phyloP scores from a whole-genome alignment of 2,113 vertebrate species.

The Cyrtonyx montezumae region DNA sequence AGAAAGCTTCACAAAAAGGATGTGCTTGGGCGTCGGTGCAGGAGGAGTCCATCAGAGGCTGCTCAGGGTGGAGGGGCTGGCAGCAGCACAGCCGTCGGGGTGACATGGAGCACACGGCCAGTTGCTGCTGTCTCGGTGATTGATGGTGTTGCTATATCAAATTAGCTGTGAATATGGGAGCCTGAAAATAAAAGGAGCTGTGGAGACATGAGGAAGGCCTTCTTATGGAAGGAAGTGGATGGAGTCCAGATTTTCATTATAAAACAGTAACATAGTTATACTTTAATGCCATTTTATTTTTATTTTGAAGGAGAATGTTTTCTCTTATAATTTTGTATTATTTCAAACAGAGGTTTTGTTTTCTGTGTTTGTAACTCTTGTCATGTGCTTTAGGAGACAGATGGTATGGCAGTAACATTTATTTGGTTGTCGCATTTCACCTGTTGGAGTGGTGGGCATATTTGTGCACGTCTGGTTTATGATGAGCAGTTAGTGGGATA shows the following conservation, averaged over 20 bases:
- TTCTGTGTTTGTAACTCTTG: constrained; percentile 13
- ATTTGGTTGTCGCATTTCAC: constrained; percentile 61
- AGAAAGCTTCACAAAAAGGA: constrained; percentile 15
- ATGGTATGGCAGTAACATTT: constrained; percentile 31
- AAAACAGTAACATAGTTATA: constrained; percentile 45
- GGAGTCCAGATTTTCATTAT: constrained; percentile 62
- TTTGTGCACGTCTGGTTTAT: constrained; percentile 54
- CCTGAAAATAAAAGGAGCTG: constrained; percentile 66
- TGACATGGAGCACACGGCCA: constrained; percentile 37
- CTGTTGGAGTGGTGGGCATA: constrained; percentile 57
- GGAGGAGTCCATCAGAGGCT: neutral
- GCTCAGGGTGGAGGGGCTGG: neutral
- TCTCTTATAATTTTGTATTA: constrained; percentile 30
- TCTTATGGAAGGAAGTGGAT: constrained; percentile 53
- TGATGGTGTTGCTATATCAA: constrained; percentile 80
- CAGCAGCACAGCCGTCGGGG: neutral
- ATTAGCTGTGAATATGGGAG: constrained; percentile 78
- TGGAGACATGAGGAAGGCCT: constrained; percentile 47
- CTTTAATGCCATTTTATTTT: constrained; percentile 63
- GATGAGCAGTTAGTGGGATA: constrained; percentile 72
- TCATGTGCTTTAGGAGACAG: constrained; percentile 18
- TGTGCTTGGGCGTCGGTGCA: neutral
- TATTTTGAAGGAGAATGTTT: constrained; percentile 52
- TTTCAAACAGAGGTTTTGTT: constrained; percentile 48
- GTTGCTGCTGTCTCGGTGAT: constrained; percentile 76